These are phyloP conservation scores for Melanotus villosus DNA, from an alignment of 2,888 invertebrate genomes.

Conservation along the genomic window DNA sequence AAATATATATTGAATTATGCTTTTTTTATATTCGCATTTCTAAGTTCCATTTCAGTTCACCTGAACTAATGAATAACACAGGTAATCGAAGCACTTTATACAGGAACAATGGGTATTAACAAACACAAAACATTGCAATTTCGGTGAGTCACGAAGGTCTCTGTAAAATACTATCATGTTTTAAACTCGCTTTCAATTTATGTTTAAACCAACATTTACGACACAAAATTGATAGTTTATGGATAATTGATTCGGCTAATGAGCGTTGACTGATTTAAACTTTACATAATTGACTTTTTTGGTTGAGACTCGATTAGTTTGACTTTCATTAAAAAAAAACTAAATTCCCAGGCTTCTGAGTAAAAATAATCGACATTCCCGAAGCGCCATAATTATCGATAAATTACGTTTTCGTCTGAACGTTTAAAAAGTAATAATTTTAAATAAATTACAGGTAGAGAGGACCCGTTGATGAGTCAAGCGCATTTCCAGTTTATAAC, in stretches of 20 bases:
- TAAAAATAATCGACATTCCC: no score
- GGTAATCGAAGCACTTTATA: background rate
- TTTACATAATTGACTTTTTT: background rate
- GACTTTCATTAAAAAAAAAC: no score
- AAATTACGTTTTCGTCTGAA: no score
- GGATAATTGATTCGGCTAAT: background rate
- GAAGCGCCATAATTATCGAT: no score
- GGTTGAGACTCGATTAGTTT: no score
- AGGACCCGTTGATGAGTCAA: no score
- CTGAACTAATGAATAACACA: background rate
- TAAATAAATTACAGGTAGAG: no score
- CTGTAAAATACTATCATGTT: background rate
- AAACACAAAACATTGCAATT: constrained; percentile 20
- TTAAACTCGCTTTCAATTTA: background rate
- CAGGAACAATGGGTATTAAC: constrained; percentile 23
- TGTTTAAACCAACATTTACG: background rate
- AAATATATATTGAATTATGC: constrained; percentile 1
- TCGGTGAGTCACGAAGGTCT: constrained; percentile 19
- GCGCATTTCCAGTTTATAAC: no score
- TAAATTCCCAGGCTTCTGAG: background rate
- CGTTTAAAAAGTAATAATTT: no score
- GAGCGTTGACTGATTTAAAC: background rate
- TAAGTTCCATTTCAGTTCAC: background rate
- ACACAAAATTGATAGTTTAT: background rate
- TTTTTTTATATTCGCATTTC: background rate